phyloP scores from a whole-genome alignment of 2,113 vertebrate species.

The Capricornis sumatraensis region DNA sequence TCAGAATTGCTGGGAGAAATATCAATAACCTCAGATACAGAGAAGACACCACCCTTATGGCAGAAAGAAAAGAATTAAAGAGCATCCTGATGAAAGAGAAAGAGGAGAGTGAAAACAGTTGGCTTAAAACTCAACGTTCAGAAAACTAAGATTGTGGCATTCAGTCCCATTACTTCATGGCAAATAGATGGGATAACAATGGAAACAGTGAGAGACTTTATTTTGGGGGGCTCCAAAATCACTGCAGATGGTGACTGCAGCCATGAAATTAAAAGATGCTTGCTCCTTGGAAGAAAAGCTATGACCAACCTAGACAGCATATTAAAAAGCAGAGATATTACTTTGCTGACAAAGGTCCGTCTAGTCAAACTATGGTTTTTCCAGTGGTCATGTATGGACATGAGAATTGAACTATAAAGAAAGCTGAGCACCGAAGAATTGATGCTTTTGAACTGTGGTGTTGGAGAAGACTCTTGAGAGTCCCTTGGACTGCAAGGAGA shows the following conservation, averaged over 20 bases:
- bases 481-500: not conserved
- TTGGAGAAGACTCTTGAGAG: not conserved
- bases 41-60: not conserved
- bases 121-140: not conserved
- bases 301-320: not conserved
- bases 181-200: not conserved
- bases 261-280: not conserved
- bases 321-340: not conserved
- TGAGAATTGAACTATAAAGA: not conserved
- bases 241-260: not conserved
- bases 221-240: not conserved
- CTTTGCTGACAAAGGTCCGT: fast-evolving
- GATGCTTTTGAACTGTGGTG: not conserved
- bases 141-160: not conserved
- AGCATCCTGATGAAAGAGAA: not conserved
- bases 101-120: not conserved
- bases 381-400: not conserved
- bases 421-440: fast-evolving
- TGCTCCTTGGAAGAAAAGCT: not conserved
- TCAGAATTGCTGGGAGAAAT: not conserved
- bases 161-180: not conserved
- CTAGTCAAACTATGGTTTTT: not conserved
- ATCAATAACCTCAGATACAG: not conserved
- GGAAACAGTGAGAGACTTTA: not conserved
- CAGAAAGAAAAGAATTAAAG: not conserved